Percentiles rank a stretch among this genome's conserved stretches.
Conservation (phyloP, 2,888 invertebrate genomes). For the Ceramica pisi region DNA sequence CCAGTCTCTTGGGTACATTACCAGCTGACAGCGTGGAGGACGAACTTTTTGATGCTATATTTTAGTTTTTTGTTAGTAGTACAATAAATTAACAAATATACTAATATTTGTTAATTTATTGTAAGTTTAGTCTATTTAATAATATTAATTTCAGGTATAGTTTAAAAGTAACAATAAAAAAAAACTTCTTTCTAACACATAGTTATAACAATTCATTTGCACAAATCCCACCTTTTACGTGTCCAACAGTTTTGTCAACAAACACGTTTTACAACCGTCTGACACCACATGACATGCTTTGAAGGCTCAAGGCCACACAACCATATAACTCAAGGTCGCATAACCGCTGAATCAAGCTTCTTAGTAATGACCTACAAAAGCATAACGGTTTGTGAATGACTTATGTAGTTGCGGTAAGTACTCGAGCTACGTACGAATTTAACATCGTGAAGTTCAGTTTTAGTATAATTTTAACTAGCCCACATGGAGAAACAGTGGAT, state of each 20-base stretch:
- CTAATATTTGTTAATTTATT: no score
- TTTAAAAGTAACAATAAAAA: not conserved
- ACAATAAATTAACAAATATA: no score
- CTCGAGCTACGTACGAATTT: not conserved
- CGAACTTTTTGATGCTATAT: no score
- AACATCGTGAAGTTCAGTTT: no score
- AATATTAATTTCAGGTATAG: no score
- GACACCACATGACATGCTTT: constrained; percentile 9
- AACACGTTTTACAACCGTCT: constrained; percentile 23
- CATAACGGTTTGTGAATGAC: constrained; percentile 30
- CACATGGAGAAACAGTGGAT: no score
- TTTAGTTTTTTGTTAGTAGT: no score
- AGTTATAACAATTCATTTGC: not conserved
- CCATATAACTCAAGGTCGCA: constrained; percentile 49
- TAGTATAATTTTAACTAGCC: no score
- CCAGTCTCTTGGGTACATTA: no score
- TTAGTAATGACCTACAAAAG: constrained; percentile 56
- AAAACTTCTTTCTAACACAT: not conserved
- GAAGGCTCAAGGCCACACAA: constrained; percentile 41
- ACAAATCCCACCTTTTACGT: constrained; percentile 35
- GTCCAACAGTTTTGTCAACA: constrained; percentile 33
- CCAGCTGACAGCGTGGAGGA: no score
- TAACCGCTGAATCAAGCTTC: constrained; percentile 51
- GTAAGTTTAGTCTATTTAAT: no score
- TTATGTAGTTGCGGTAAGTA: constrained; percentile 16